Conservation (phyloP, 2,797 vertebrate species). For the Ptychobarbus kaznakovi region DNA sequence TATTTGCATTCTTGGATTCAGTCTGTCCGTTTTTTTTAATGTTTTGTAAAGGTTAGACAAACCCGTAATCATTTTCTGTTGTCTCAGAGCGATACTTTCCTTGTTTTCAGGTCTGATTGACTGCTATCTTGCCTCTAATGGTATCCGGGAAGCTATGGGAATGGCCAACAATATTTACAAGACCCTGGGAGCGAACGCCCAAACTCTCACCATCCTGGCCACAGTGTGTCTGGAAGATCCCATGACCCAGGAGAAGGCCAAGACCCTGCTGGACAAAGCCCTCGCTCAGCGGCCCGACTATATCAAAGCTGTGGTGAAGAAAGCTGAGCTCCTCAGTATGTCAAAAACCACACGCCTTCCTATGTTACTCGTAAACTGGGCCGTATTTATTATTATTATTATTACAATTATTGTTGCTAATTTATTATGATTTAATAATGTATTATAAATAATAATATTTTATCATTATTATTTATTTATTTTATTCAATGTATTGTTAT, state of each 20-base stretch:
- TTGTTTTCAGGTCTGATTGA: conserved; percentile 89
- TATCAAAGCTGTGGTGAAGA: conserved; percentile 98
- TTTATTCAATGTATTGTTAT: no score
- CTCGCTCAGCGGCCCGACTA: conserved; percentile 96
- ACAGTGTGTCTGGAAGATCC: conserved; percentile 97
- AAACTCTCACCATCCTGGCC: conserved; percentile 95
- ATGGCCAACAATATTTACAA: conserved; percentile 99
- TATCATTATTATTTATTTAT: background rate
- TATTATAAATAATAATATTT: background rate
- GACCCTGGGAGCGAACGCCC: conserved; percentile 94
- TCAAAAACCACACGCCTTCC: background rate
- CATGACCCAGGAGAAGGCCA: conserved; percentile 96
- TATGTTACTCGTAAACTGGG: background rate
- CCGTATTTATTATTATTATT: background rate
- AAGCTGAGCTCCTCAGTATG: conserved; percentile 95
- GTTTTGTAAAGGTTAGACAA: background rate
- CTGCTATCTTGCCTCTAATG: conserved; percentile 96
- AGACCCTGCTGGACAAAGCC: conserved; percentile 93
- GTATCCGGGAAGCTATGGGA: conserved; percentile 96
- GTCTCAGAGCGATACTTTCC: background rate
- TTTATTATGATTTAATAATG: background rate
- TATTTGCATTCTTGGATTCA: background rate
- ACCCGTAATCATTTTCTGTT: background rate
- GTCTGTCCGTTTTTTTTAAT: background rate
- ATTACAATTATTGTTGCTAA: no score